Evolutionary conservation across 1,140 invertebrate species (phyloP).

Genomic region (Zaprionus camerounensis): DNA sequence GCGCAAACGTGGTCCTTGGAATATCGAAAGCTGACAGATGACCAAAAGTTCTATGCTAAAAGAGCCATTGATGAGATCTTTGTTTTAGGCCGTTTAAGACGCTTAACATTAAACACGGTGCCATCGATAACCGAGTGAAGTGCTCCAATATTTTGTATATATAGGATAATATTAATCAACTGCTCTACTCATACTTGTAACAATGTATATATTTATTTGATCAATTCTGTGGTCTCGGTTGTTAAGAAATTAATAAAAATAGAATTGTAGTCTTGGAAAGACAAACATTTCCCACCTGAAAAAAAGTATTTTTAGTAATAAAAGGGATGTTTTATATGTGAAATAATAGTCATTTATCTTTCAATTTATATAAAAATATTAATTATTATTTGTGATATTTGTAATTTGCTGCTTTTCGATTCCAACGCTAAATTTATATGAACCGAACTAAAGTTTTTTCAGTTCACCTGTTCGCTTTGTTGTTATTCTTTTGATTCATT

Average conservation of each 20-base stretch:
- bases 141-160: constrained; percentile 24
- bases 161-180: constrained; percentile 14
- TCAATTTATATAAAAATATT: neutral
- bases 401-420: neutral
- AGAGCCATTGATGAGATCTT: constrained; percentile 71
- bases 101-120: constrained; percentile 63
- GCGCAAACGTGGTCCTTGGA: constrained; percentile 69
- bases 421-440: neutral
- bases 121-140: constrained; percentile 41
- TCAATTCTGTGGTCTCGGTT: constrained; percentile 35
- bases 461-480: constrained; percentile 17
- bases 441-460: neutral
- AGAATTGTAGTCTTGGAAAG: constrained; percentile 21
- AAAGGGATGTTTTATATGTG: neutral
- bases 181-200: constrained; percentile 29
- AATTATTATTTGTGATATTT: neutral
- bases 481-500: constrained; percentile 14
- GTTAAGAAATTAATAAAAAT: constrained; percentile 33
- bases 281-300: constrained; percentile 33
- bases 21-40: constrained; percentile 66
- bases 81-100: constrained; percentile 61
- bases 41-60: constrained; percentile 69
- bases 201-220: constrained; percentile 45
- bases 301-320: neutral
- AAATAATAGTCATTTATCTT: neutral